phyloP scores from a whole-genome alignment of 2,888 invertebrate species.

The Hyposoter dolosus region DNA sequence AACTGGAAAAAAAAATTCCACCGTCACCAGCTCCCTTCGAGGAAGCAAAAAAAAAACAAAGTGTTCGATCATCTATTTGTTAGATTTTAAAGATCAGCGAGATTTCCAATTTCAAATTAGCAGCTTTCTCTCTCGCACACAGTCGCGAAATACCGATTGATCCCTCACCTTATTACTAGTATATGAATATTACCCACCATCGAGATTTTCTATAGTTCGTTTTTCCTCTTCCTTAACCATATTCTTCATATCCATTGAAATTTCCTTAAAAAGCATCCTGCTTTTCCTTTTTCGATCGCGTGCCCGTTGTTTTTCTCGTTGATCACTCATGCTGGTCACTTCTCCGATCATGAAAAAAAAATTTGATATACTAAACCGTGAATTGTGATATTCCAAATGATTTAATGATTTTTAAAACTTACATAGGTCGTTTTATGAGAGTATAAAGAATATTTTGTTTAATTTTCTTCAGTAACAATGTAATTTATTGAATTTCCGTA shows the following conservation, averaged over 20 bases:
- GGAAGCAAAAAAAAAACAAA: no score
- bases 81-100: no score
- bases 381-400: background rate
- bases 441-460: background rate
- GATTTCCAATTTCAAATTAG: no score
- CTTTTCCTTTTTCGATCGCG: constrained; percentile 16
- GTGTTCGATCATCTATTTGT: no score
- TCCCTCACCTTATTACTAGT: no score
- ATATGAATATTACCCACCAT: background rate
- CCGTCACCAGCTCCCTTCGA: no score
- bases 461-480: background rate
- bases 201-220: background rate
- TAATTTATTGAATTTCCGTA: constrained; percentile 64
- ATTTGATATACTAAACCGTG: background rate
- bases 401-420: background rate
- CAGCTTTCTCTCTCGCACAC: no score
- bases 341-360: background rate
- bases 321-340: background rate
- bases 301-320: background rate
- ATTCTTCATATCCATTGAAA: background rate
- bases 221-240: background rate
- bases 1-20: no score
- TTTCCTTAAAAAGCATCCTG: background rate
- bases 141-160: no score
- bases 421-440: background rate